These are phyloP conservation scores for Thamnophis elegans DNA, from an alignment of 2,797 vertebrate species.

Conservation along the genomic window DNA sequence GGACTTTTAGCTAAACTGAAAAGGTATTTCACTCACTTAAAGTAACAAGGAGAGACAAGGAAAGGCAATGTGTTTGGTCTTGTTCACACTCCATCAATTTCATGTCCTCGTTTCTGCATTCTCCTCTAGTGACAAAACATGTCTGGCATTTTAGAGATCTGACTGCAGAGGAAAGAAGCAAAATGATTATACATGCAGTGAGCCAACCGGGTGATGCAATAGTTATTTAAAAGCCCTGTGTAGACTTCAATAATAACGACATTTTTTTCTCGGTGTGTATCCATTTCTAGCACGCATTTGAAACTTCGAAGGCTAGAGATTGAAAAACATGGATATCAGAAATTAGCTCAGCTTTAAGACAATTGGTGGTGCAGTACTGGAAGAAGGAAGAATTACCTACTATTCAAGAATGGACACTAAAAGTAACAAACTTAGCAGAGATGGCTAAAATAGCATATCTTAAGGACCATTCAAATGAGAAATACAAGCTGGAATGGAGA, in stretches of 20 bases:
- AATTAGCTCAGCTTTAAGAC: too few species aligned
- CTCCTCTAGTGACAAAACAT: not conserved
- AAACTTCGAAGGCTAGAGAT: not conserved
- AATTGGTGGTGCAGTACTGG: too few species aligned
- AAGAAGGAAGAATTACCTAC: too few species aligned
- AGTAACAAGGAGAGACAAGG: accelerated
- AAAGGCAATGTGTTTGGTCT: not conserved
- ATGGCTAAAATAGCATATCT: too few species aligned
- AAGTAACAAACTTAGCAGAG: too few species aligned
- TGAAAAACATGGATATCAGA: not conserved
- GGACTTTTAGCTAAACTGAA: not conserved
- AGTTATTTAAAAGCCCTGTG: not conserved
- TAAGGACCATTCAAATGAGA: too few species aligned
- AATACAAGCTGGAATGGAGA: too few species aligned
- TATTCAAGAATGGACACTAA: too few species aligned
- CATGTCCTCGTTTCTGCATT: not conserved
- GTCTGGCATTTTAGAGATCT: not conserved
- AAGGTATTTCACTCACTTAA: not conserved
- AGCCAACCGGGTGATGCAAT: not conserved
- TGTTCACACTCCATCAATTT: not conserved
- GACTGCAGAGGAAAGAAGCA: not conserved
- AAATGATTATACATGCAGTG: not conserved
- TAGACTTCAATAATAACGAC: not conserved
- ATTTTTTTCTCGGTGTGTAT: not conserved
- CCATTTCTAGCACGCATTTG: not conserved